Conservation (phyloP, 2,797 vertebrate genomes). For the Pteronotus mesoamericanus region DNA sequence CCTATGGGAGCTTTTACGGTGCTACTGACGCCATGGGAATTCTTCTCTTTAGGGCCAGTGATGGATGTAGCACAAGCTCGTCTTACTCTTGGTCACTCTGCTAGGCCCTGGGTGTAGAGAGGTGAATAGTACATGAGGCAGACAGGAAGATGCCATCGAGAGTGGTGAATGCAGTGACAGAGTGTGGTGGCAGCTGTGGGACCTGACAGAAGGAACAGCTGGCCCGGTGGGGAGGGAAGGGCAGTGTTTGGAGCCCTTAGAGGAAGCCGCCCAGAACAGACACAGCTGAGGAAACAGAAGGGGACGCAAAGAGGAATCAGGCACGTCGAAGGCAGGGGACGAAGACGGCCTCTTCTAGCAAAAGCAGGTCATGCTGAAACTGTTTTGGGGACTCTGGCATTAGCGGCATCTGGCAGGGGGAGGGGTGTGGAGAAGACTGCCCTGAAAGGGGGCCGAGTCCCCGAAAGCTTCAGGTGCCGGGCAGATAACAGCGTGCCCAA, state of each 20-base stretch:
- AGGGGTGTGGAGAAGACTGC: neutral
- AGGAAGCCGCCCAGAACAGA: neutral
- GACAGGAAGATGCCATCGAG: neutral
- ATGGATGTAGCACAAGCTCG: neutral
- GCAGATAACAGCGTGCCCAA: neutral
- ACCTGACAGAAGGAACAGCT: neutral
- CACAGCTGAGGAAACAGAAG: neutral
- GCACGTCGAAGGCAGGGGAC: neutral
- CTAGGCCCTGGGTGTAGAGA: neutral
- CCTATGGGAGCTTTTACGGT: neutral
- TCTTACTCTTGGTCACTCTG: neutral
- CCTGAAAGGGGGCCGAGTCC: neutral
- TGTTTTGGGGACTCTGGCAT: neutral
- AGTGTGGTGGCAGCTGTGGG: neutral
- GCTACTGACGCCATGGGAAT: neutral
- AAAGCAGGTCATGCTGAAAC: neutral
- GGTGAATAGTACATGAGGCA: neutral
- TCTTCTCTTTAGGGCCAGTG: neutral
- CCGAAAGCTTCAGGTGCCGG: neutral
- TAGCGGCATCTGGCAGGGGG: accelerated
- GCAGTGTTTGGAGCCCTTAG: neutral
- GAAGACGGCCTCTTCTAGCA: neutral
- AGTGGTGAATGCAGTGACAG: accelerated
- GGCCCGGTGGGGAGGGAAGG: neutral
- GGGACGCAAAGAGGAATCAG: neutral